Evolutionary conservation across 2,888 invertebrate species (phyloP), one percentile per base, ranked within the genome.

Genomic region (Pherbina coryleti): DNA sequence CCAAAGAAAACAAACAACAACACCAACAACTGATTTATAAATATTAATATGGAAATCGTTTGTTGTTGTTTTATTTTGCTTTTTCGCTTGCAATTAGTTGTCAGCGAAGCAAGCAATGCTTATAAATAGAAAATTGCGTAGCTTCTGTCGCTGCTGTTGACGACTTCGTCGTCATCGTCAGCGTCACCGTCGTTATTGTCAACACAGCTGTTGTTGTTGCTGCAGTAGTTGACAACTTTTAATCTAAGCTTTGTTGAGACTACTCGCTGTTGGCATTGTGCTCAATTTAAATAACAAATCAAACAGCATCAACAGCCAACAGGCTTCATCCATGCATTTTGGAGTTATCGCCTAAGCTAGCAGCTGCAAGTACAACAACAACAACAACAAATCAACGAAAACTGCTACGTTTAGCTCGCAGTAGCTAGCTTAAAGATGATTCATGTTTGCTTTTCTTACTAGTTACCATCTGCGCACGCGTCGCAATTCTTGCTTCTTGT

Each of bases 81-180:
- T 55, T 34, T 53, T 28, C 17, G 51, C 25, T 67, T 49, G 62
- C 53, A 34, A 51, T 62, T 71, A 31, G 57, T 51, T 44, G 44
- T 34, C 66, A 22, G 64, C 44, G 19, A 55, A 31, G 14, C 25
- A 70, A 78, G 49, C 55, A 53, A 53, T 83, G 79, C 81, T 84
- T 86, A 86, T 84, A 85, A 86, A 86, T 86, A 86, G 86, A 86
- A 86, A 86, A 86, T 86, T 86, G 86, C 86, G 86, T 86, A 86
- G 67, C 73, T 31, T 34, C 11, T 55, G 37, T 19, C 53, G 17
- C 9, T 25, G 57, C n/a, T 25, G 22, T 31, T 34, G 22, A 19
- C 34, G 44, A 60, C 60, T 5, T 75, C 34, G 31, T 80, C 84
- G 84, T 80, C 80, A 81, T 80, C 51, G 57, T 72, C 57, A 74